Base-by-base conservation (phyloP, 2,888 invertebrate species). In the Metalampra italica region DNA sequence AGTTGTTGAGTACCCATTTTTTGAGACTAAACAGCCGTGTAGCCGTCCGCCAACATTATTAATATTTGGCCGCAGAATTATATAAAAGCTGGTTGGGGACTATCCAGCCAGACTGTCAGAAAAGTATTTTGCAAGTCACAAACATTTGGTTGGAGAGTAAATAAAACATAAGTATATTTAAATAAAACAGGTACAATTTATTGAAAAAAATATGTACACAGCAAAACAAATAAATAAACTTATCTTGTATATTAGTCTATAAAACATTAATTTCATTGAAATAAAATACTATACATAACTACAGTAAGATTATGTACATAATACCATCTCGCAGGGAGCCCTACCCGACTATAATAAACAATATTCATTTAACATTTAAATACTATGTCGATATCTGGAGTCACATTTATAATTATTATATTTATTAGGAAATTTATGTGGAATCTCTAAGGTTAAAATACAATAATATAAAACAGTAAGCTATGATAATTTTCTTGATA, bases 211-310 rank as follows among this genome's bases (percentile, higher is more conserved):
- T 88, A 89, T 89, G 87, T 89, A 89, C 89, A 88, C 87, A 88
- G 87, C 87, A 89, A 88, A 89, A 89, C 88, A 88, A 89, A 89
- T 89, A 88, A 89, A 89, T 89, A 89, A 88, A 88, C 88, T 89
- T 89, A 89, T 83, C 59, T 86, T 85, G 87, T 89, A 88, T 88
- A 89, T 88, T 88, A 88, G 82, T 89, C 88, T 89, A 87, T 88
- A 88, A 88, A 89, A 88, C 89, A 89, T 88, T 88, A 87, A 88
- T 88, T 87, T 86, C 88, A 85, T 80, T 78, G 87, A 88, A 89
- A 88, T 89, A 88, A 86, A 86, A 86, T 87, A 84, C 84, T 88
- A 86, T 89, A 88, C 87, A 88, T 85, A 86, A 84, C 86, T 87
- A 87, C 79, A 75, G 68, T 84, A 83, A 78, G 77, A 81, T 77